Base-by-base conservation (phyloP, 2,113 vertebrate species). In the Coryphaenoides rupestris region DNA sequence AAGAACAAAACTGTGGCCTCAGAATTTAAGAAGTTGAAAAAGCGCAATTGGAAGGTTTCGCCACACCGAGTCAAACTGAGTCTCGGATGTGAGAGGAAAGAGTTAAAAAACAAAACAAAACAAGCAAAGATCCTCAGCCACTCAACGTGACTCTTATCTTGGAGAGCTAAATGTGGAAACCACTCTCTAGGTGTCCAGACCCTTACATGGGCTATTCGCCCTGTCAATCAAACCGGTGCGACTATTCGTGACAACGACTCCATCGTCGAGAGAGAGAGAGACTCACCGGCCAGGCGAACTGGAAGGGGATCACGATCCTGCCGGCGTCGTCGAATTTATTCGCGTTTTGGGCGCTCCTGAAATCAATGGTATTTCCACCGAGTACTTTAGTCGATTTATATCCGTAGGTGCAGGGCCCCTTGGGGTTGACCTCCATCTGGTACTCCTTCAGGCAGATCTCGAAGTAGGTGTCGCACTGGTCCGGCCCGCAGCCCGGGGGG, bases 391-490 rank as follows among this genome's bases (percentile, higher is more conserved):
- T 99, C 83, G 91, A 90, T 86, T 90, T 93, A 68, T 85, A 82
- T 70, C 96, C 96, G 75, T 93, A 98, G 74, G 82, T 95, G 90
- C 96, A 99, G 19, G 74, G 33, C 63, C 95, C 89, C 21, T 70
- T 77, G 70, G 90, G 86, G 71, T 86, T 86, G 85, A 96, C 92
- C 87, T 93, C 92, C 75, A 84, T 88, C 88, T 96, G 96, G 84
- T 95, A 99, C 89, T 99, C 95, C 92, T 96, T 98, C 65, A 99
- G 85, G 75, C 96, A 99, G 78, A 95, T 91, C 77, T 89, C 91
- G 81, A 98, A 92, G 83, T 95, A 98, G 75, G 96, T 99, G 86
- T 99, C 96, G 86, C 96, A 98, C 91, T 97, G 94, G 88, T 98
- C 95, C 80, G 82, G 92, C 56, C 84, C 87, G 84, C 96, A 98